A percentile compares a stretch with the other conserved stretches of the same genome.
These are phyloP conservation scores for Drosophila multiciliata DNA, from an alignment of 2,888 invertebrate species.

Conservation along the genomic window DNA sequence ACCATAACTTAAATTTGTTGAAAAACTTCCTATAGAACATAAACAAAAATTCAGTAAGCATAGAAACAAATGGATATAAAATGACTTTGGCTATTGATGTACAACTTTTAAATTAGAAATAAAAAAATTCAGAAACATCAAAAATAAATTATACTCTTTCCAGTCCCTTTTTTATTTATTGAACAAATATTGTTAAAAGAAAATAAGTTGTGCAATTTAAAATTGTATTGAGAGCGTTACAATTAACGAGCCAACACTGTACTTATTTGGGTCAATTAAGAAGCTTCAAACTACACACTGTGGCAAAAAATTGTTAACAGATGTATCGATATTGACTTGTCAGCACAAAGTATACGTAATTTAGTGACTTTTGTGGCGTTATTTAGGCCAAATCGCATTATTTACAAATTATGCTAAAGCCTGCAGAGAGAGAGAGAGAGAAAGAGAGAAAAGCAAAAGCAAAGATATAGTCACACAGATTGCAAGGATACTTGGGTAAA, in stretches of 20 bases:
- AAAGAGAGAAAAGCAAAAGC: not conserved
- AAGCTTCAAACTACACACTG: not conserved
- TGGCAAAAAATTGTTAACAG: conserved; percentile 3
- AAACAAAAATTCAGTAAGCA: not conserved
- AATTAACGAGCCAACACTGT: not conserved
- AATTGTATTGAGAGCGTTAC: not conserved
- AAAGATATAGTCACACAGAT: not conserved
- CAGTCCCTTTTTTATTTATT: no score
- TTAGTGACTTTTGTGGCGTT: not conserved
- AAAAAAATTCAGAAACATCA: not conserved
- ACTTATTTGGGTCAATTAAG: not conserved
- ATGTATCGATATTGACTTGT: not conserved
- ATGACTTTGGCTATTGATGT: not conserved
- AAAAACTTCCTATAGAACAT: not conserved
- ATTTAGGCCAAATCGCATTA: conserved; percentile 6
- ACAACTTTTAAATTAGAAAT: not conserved
- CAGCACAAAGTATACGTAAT: conserved; percentile 13
- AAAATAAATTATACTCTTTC: no score
- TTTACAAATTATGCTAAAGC: not conserved
- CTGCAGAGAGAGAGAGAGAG: not conserved
- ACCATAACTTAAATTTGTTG: not conserved
- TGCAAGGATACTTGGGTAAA: not conserved
- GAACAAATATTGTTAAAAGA: not conserved
- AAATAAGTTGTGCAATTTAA: not conserved
- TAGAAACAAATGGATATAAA: not conserved